Percentiles rank a stretch among this genome's conserved stretches.
Conservation (phyloP, 2,888 invertebrate species). For the Cryptophagus acutangulus region DNA sequence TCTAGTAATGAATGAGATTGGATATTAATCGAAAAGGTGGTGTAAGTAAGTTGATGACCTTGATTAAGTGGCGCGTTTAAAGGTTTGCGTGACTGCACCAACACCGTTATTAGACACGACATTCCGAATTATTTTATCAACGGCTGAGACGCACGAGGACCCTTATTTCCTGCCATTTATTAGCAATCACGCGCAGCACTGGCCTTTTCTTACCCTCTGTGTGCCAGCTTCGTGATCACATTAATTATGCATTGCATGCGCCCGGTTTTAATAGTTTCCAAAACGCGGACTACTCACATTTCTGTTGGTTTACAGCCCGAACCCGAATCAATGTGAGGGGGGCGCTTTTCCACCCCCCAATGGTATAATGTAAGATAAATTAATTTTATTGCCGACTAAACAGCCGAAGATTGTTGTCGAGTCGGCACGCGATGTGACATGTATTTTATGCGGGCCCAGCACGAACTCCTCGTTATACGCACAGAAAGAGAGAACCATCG, state of each 20-base stretch:
- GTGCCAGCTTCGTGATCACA: conserved; percentile 47
- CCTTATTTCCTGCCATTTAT: conserved; percentile 50
- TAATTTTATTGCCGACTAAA: conserved; percentile 51
- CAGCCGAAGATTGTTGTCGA: conserved; percentile 49
- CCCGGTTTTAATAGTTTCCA: conserved; percentile 30
- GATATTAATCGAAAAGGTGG: background rate
- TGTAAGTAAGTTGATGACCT: conserved; percentile 28
- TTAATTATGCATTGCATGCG: conserved; percentile 48
- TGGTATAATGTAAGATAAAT: conserved; percentile 45
- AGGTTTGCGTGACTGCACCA: conserved; percentile 42
- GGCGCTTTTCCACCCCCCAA: conserved; percentile 27
- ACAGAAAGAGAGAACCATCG: conserved; percentile 17
- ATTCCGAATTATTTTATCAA: conserved; percentile 51
- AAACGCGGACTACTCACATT: conserved; percentile 32
- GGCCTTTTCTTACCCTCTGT: conserved; percentile 47
- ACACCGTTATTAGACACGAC: conserved; percentile 49
- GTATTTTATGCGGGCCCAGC: conserved; percentile 40
- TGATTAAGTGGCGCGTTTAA: conserved; percentile 43
- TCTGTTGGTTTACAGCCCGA: conserved; percentile 43
- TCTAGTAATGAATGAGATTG: background rate
- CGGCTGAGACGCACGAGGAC: conserved; percentile 47
- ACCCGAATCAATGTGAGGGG: too few species aligned
- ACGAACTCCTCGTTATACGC: conserved; percentile 38
- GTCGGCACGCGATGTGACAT: conserved; percentile 47
- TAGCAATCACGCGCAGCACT: conserved; percentile 48